Evolutionary conservation across 2,113 vertebrate genomes (phyloP).

Genomic region (Oryzias curvinotus): DNA sequence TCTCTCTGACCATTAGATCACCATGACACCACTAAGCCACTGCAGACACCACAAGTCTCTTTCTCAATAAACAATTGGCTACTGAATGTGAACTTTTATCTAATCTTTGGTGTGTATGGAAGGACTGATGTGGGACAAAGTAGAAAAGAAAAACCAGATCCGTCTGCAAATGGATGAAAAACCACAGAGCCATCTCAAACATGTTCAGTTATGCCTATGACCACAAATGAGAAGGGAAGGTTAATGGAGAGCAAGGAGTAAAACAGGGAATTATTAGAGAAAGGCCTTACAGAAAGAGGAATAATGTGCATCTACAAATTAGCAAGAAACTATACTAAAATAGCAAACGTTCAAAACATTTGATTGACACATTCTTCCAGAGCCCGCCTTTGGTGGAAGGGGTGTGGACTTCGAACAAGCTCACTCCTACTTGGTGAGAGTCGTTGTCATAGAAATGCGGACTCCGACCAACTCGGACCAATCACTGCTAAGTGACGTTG

Average conservation of each 20-base stretch:
- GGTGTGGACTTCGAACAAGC: too few species aligned
- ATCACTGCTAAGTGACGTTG: too few species aligned
- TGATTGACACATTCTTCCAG: too few species aligned
- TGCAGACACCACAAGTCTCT: constrained; percentile 23
- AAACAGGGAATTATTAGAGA: background rate
- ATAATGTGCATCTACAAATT: too few species aligned
- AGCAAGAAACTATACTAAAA: too few species aligned
- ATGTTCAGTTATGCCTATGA: background rate
- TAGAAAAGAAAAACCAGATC: constrained; percentile 18
- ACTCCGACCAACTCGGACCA: too few species aligned
- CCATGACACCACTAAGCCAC: constrained; percentile 12
- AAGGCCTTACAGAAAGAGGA: too few species aligned
- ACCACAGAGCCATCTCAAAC: constrained; percentile 13
- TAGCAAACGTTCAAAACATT: too few species aligned
- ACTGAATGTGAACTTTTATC: constrained; percentile 36
- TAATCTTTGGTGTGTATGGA: constrained; percentile 22
- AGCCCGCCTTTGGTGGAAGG: too few species aligned
- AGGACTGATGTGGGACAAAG: constrained; percentile 22
- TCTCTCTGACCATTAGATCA: constrained; percentile 36
- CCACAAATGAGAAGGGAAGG: constrained; percentile 13
- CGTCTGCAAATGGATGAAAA: constrained; percentile 16
- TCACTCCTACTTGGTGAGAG: too few species aligned
- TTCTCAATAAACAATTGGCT: constrained; percentile 44
- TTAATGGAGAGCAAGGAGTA: background rate
- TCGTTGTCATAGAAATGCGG: too few species aligned